Percentiles rank a stretch among this genome's conserved stretches.
Evolutionary conservation across 2,888 invertebrate species (phyloP).

Genomic region (Lottia scabra): DNA sequence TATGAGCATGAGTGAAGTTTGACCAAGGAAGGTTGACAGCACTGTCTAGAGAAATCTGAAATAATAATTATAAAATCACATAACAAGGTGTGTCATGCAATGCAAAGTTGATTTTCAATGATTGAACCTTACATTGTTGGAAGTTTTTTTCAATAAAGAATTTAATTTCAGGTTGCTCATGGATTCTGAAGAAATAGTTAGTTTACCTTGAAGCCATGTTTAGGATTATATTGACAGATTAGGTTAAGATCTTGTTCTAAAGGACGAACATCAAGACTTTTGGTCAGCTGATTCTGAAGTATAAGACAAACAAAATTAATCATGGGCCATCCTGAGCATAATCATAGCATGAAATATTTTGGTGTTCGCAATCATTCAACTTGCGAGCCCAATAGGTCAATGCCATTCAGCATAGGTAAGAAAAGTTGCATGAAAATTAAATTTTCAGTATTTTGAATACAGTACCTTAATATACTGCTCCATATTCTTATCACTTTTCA

Average conservation of each 20-base stretch:
- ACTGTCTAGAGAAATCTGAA: conserved; percentile 61
- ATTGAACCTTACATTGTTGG: too few species aligned
- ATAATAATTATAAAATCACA: conserved; percentile 1
- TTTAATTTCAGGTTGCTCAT: too few species aligned
- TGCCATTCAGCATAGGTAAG: too few species aligned
- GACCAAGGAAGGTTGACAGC: conserved; percentile 66
- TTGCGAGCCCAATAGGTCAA: too few species aligned
- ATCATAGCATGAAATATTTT: too few species aligned
- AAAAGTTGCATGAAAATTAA: too few species aligned
- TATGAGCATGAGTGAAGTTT: conserved; percentile 62
- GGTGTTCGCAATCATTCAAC: too few species aligned
- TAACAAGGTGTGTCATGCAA: background rate
- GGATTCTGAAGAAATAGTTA: too few species aligned
- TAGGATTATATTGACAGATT: conserved; percentile 60
- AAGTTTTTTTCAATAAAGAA: too few species aligned
- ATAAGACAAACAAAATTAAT: background rate
- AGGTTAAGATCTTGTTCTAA: conserved; percentile 61
- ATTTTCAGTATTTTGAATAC: background rate
- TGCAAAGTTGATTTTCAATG: too few species aligned
- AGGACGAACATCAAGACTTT: conserved; percentile 54
- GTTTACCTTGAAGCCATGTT: conserved; percentile 59
- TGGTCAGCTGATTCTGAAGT: conserved; percentile 60
- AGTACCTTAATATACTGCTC: conserved; percentile 62
- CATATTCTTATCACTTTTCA: conserved; percentile 58
- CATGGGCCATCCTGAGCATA: too few species aligned